Conservation (phyloP, 2,113 vertebrate genomes). For the Garra rufa region DNA sequence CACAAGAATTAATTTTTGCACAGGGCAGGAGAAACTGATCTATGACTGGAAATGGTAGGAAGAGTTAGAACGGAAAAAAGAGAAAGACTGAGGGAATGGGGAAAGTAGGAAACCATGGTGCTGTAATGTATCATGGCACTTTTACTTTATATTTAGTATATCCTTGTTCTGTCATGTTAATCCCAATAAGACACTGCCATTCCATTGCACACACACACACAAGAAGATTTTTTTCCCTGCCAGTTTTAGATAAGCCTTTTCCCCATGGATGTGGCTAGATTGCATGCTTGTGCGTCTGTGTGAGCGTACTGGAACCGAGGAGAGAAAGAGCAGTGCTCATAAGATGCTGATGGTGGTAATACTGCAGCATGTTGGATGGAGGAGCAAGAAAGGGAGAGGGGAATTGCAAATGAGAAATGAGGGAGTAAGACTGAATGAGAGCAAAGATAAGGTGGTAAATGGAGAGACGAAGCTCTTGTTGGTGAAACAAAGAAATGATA, state of each 20-base stretch:
- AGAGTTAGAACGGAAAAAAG: neutral
- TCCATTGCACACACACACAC: neutral
- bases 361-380: constrained; percentile 48
- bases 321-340: constrained; percentile 42
- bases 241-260: constrained; percentile 18
- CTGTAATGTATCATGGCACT: constrained; percentile 27
- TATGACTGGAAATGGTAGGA: neutral
- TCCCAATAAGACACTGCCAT: neutral
- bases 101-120: neutral
- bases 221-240: neutral
- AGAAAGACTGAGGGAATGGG: neutral
- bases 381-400: constrained; percentile 31
- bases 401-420: constrained; percentile 40
- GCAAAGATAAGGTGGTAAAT: neutral
- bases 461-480: neutral
- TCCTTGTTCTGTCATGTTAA: constrained; percentile 18
- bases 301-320: neutral
- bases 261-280: constrained; percentile 17
- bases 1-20: constrained; percentile 40
- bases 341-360: constrained; percentile 54
- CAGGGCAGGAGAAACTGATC: constrained; percentile 39
- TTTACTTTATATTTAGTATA: constrained; percentile 3
- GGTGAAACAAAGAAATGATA: neutral
- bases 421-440: constrained; percentile 15
- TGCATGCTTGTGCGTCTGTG: constrained; percentile 24